A percentile compares a stretch with the other conserved stretches of the same genome.
Conservation (phyloP, 2,888 invertebrate genomes). For the Stegophylla sp. region DNA sequence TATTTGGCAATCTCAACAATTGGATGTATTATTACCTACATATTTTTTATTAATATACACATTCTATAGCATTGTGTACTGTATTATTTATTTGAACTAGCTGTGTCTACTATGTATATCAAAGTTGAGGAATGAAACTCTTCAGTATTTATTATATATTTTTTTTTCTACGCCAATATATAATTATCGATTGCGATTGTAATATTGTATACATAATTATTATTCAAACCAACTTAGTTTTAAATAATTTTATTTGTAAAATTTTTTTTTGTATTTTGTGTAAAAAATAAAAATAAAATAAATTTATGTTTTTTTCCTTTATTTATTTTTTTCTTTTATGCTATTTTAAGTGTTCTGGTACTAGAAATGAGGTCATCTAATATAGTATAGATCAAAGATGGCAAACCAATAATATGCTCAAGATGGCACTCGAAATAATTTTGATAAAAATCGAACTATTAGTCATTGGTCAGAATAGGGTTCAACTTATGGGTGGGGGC, state of each 20-base stretch:
- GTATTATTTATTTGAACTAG: conserved; percentile 37
- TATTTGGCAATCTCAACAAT: not conserved
- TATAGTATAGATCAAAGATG: no score
- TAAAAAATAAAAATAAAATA: conserved; percentile 49
- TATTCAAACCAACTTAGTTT: conserved; percentile 29
- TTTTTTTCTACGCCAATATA: conserved; percentile 12
- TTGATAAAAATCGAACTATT: no score
- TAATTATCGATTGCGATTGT: conserved; percentile 24
- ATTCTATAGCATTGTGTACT: not conserved
- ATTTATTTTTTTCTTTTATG: not conserved
- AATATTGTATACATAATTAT: conserved; percentile 44
- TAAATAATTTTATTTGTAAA: conserved; percentile 55
- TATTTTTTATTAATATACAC: not conserved
- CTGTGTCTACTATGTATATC: conserved; percentile 33
- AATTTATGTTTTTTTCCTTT: conserved; percentile 46
- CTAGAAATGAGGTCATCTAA: no score
- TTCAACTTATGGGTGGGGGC: no score
- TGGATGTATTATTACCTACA: not conserved
- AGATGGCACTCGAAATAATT: no score
- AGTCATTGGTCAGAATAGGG: no score
- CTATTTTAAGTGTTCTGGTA: no score
- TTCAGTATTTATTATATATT: conserved; percentile 14
- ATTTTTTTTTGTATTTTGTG: conserved; percentile 50
- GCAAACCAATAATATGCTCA: no score
- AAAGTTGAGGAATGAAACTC: conserved; percentile 30